A percentile compares a stretch with the other conserved stretches of the same genome.
These are phyloP conservation scores for Ceratosolen fusciceps DNA, from an alignment of 1,140 invertebrate genomes.

Conservation along the genomic window DNA sequence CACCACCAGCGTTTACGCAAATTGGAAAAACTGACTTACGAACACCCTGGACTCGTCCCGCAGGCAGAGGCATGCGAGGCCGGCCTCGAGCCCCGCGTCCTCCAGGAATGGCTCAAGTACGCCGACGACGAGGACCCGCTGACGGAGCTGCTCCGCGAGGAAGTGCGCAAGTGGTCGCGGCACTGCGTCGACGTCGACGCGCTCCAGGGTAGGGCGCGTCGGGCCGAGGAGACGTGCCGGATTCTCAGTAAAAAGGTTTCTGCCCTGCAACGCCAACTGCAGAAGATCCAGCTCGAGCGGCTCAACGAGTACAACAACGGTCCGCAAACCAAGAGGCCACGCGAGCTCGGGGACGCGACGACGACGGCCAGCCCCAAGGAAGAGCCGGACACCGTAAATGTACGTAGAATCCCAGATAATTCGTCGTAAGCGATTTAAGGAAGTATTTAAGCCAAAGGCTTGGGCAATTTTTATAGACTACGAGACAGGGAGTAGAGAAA, in stretches of 20 bases:
- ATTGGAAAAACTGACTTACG: too few species aligned
- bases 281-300: conserved; percentile 61
- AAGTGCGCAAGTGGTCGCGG: conserved; percentile 64
- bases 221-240: conserved; percentile 66
- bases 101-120: conserved; percentile 81
- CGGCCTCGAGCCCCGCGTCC: conserved; percentile 66
- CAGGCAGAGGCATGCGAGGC: conserved; percentile 70
- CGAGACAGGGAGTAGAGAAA: conserved; percentile 36
- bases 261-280: conserved; percentile 61
- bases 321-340: not conserved
- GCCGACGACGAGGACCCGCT: conserved; percentile 61
- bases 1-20: too few species aligned
- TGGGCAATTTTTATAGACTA: not conserved
- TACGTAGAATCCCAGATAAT: too few species aligned
- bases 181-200: conserved; percentile 69
- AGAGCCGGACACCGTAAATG: too few species aligned
- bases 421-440: too few species aligned
- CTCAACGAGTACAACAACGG: conserved; percentile 58
- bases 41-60: not conserved
- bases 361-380: not conserved
- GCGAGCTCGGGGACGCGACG: not conserved
- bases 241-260: conserved; percentile 65
- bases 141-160: conserved; percentile 57
- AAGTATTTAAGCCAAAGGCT: not conserved
- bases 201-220: conserved; percentile 60